Evolutionary conservation across 2,797 vertebrate genomes (phyloP), one percentile per base, ranked within the genome.

Genomic region (Leuciscus waleckii): DNA sequence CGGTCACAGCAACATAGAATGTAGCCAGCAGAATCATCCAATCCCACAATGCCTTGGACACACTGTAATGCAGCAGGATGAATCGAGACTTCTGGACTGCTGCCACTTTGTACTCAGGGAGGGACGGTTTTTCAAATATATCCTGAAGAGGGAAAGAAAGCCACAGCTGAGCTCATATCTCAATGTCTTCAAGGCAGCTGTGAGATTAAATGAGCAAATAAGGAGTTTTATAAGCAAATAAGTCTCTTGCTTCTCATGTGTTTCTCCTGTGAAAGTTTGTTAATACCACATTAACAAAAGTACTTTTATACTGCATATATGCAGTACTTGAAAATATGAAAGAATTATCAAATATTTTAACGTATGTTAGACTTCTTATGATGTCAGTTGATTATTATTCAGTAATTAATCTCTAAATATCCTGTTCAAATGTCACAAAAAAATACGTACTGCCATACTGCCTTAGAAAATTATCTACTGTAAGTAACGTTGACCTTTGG

Each of bases 1-100:
- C 96, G 0, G 96, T 97, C 91, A 97, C 90, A 0, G 96, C 96
- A 78, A 97, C 96, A 0, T 97, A 97, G 94, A 97, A 97, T 41
- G 96, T 97, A 90, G 96, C 96, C 43, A 97, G 82, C n/a, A 97
- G 94, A 92, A 97, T 97, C 82, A 97, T 93, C 95, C 96, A 96
- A 58, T 97, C 96, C 96, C 96, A 97, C 78, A 97, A 87, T 0
- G 96, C 96, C 90, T 97, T 97, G 93, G 95, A 96, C 91, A 97
- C 85, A 90, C 96, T 97, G 91, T 96, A 97, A 93, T 97, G 96
- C 82, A 97, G 94, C 85, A 97, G 94, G 92, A 96, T 96, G 93
- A 96, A 97, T 89, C 94, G 93, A 23, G 95, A 95, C 79, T 93
- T 95, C 92, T 95, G 93, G 49, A 94, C 92, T 0, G 94, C 95